A percentile compares a stretch with the other conserved stretches of the same genome.
Evolutionary conservation across 2,797 vertebrate genomes (phyloP).

Genomic region (Vultur gryphus): DNA sequence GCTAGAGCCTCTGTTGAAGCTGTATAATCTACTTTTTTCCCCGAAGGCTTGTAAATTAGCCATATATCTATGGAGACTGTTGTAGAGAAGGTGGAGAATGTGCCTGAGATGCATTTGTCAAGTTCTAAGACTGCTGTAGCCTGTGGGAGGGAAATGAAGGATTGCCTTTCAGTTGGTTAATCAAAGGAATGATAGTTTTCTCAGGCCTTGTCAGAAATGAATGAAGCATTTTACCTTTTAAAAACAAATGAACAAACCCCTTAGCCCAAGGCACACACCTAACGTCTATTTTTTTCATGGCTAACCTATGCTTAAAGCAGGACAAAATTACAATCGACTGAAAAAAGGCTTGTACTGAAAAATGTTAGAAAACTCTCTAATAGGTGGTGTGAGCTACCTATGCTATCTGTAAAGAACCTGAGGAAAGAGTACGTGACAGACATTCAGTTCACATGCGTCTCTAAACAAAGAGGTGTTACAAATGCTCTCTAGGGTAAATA

Average conservation of each 20-base stretch:
- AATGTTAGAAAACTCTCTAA: not conserved
- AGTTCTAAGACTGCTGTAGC: not conserved
- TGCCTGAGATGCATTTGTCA: not conserved
- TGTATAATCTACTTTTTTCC: not conserved
- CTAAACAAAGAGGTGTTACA: not conserved
- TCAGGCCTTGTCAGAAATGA: not conserved
- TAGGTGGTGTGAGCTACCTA: not conserved
- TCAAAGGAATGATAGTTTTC: not conserved
- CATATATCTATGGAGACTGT: not conserved
- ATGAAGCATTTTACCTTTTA: not conserved
- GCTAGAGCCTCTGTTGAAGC: not conserved
- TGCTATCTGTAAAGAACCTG: not conserved
- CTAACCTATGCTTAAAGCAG: not conserved
- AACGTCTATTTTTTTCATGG: fast-evolving
- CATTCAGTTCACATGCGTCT: not conserved
- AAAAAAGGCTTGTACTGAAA: not conserved
- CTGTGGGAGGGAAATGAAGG: not conserved
- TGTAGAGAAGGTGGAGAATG: not conserved
- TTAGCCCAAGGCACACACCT: not conserved
- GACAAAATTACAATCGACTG: not conserved
- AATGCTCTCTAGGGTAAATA: not conserved
- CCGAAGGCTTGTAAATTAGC: not conserved
- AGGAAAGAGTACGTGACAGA: not conserved
- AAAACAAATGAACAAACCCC: not conserved
- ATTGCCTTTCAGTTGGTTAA: not conserved